A percentile compares a stretch with the other conserved stretches of the same genome.
Conservation (phyloP, 2,888 invertebrate genomes). For the Calameuta pallipes region DNA sequence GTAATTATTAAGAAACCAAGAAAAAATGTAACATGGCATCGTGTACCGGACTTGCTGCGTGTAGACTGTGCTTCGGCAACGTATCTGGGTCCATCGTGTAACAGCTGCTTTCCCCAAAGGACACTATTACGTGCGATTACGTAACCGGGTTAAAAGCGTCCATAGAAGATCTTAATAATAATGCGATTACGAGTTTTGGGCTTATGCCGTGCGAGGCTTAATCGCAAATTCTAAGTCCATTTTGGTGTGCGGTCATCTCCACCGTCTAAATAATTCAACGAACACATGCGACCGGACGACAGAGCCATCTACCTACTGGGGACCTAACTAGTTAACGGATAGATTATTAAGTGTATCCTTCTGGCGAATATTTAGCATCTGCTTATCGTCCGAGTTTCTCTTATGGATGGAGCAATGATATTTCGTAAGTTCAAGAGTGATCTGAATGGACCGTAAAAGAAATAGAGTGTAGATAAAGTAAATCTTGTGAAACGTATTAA, state of each 20-base stretch:
- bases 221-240: constrained; percentile 50
- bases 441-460: not conserved
- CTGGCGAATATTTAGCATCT: not conserved
- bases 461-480: not conserved
- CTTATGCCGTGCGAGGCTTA: constrained; percentile 38
- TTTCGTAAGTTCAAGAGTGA: not conserved
- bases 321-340: constrained; percentile 46
- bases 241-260: constrained; percentile 48
- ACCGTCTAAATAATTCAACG: constrained; percentile 45
- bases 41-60: not conserved
- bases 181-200: constrained; percentile 44
- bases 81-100: not conserved
- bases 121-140: not conserved
- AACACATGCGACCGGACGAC: constrained; percentile 44
- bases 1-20: not conserved
- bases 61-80: not conserved
- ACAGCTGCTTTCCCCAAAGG: not conserved
- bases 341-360: constrained; percentile 33
- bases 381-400: not conserved
- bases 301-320: constrained; percentile 34
- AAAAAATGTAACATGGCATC: not conserved
- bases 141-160: not conserved
- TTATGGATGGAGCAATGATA: not conserved
- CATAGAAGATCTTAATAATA: constrained; percentile 41
- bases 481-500: not conserved